Base-by-base conservation (phyloP, 2,797 vertebrate genomes). In the Bryconaethiops microstoma region DNA sequence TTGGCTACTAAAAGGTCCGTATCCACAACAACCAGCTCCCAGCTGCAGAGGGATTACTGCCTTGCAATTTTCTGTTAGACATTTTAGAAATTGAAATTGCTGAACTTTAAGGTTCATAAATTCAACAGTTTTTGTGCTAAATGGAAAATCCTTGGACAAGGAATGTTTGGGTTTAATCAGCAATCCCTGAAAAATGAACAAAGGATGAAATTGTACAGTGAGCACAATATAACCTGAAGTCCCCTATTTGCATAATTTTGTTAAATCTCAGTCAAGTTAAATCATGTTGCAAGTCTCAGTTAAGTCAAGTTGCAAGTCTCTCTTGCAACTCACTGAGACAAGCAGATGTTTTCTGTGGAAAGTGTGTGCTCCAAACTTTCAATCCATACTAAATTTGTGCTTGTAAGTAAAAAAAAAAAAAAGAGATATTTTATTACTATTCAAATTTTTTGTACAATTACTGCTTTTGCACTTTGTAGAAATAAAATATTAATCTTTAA, bases 1-100 rank as follows among this genome's bases (percentile, higher is more conserved):
- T 48, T 29, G 25, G 70, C 42, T 25, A 62, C 16, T 69, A 52
- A 74, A 62, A 74, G 10, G 23, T 60, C 42, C 12, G 7, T 39
- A 57, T 75, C 39, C 35, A 42, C 21, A 75, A 75, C 57, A 45
- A 71, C n/a, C 60, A 79, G 25, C 52, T 54, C 23, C 64, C 13
- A 29, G 68, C 23, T 70, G 52, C 39, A 59, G 8, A 16, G 2
- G 13, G 42, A 69, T 70, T 78, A 42, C 40, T 42, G 23, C 42
- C 23, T 25, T 39, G 42, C n/a, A 74, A 21, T 55, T 76, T 45
- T 78, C n/a, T 55, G 23, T 62, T 21, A 39, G 50, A 42, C 35
- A 7, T 39, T 45, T 59, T 48, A 21, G n/a, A 50, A 45, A 17
- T 35, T 40, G 23, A 45, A 54, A 42, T 25, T 45, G 69, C 48